Conservation (phyloP, 2,113 vertebrate species). For the Podiceps cristatus region DNA sequence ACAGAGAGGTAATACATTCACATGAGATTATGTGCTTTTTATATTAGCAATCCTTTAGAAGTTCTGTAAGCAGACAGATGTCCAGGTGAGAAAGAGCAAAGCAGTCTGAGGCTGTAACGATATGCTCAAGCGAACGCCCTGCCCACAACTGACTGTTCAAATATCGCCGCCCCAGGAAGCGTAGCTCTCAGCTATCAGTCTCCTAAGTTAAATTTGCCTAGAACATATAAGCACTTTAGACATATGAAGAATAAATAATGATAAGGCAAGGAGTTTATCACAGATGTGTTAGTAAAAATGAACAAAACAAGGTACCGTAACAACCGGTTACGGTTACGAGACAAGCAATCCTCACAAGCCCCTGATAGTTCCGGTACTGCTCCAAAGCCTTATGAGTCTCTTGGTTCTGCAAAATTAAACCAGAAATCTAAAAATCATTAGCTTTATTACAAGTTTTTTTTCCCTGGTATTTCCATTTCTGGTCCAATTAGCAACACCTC, state of each 20-base stretch:
- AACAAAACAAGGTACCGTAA: not conserved
- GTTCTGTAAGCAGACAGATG: not conserved
- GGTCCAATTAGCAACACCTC: not conserved
- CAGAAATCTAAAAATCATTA: not conserved
- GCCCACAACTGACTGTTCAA: accelerated
- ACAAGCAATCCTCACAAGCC: not conserved
- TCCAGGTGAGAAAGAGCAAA: no score
- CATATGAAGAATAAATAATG: not conserved
- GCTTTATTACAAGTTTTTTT: not conserved
- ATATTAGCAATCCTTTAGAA: accelerated
- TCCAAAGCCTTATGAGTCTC: not conserved
- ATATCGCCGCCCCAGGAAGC: not conserved
- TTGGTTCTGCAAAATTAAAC: not conserved
- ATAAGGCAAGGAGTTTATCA: not conserved
- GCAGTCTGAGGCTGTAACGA: accelerated
- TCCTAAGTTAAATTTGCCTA: accelerated
- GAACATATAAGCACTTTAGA: not conserved
- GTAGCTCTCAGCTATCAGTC: not conserved
- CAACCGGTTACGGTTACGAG: no score
- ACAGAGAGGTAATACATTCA: not conserved
- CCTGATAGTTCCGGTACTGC: not conserved
- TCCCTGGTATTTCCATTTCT: not conserved
- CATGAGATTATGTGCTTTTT: not conserved
- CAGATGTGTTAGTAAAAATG: not conserved
- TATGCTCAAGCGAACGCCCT: no score